Evolutionary conservation across 2,797 vertebrate genomes (phyloP), one percentile per base, ranked within the genome.

Genomic region (Sphenopsis melanotis): DNA sequence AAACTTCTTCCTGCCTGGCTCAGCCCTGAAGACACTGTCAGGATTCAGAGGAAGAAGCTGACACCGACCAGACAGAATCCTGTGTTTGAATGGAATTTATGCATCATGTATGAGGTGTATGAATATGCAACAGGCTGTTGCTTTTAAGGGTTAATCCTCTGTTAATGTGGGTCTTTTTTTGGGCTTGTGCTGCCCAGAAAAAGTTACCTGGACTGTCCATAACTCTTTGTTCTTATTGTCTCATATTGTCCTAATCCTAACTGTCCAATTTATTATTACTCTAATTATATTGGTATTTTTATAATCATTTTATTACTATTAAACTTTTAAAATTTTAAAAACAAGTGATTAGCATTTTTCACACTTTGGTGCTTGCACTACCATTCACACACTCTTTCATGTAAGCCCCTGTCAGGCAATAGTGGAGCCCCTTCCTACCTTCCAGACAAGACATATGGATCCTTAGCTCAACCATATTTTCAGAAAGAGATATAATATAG

Each of bases 1-100:
- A 0, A 53, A 53, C 5, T 53, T 53, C 18, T 32, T 53, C 18
- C 52, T 9, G 8, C 50, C 29, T 13, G 2, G 3, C 12, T 53
- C 29, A 32, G 19, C 0, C 12, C 0, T 13, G 19, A 13, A 2
- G 30, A 32, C 0, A 0, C 19, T 0, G 0, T 13, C 30, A 53
- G 52, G 52, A 53, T 32, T 32, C 3, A 20, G 30, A 53, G 52
- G 12, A 21, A 53, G 52, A 9, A 53, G 12, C 4, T 53, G 52
- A 4, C 30, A 21, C 12, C 21, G 52, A 0, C 52, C 30, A 53
- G 30, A 6, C 30, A 53, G 30, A 53, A 32, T 21, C 30, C 52
- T 53, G 30, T 32, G 52, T 21, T 21, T 9, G 52, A 53, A 53
- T n/a, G 52, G 52, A 53, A n/a, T 53, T n/a, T 21, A 53, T 32